Conservation (phyloP, 2,888 invertebrate species). For the Drosophila limbata region DNA sequence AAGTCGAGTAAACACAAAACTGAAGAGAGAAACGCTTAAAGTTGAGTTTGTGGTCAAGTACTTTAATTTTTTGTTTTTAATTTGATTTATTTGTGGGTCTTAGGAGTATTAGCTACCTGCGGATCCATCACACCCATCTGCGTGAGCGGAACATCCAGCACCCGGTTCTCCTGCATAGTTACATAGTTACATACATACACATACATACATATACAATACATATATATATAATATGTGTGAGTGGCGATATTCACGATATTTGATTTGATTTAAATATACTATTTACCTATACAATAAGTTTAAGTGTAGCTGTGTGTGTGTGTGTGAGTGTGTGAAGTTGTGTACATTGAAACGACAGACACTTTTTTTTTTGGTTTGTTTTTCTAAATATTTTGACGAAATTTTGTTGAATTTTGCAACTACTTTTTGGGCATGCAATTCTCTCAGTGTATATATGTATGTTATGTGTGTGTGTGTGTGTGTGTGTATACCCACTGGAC, state of each 20-base stretch:
- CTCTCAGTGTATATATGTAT: slow-evolving; percentile 32
- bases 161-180: slow-evolving; percentile 89
- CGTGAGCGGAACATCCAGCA: slow-evolving; percentile 95
- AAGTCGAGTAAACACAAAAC: slow-evolving; percentile 61
- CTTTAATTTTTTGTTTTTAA: slow-evolving; percentile 9
- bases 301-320: slow-evolving; percentile 14
- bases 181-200: slow-evolving; percentile 65
- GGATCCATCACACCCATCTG: slow-evolving; percentile 97
- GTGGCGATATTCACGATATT: slow-evolving; percentile 42
- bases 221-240: slow-evolving; percentile 51
- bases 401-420: slow-evolving; percentile 55
- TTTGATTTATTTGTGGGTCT: slow-evolving; percentile 40
- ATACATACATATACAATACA: slow-evolving; percentile 17
- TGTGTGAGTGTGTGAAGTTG: slow-evolving; percentile 6
- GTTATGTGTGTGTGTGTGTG: slow-evolving; percentile 15
- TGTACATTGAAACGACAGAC: slow-evolving; percentile 5
- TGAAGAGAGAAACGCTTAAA: slow-evolving; percentile 61
- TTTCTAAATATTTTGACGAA: slow-evolving; percentile 33
- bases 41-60: slow-evolving; percentile 47
- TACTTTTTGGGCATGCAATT: slow-evolving; percentile 62
- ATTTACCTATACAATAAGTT: slow-evolving; percentile 31
- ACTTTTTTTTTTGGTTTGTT: slow-evolving; percentile 3
- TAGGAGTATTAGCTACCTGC: slow-evolving; percentile 88
- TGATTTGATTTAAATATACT: slow-evolving; percentile 34
- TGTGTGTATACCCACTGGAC: too few species aligned